These are phyloP conservation scores for Homarus americanus DNA, from an alignment of 1,140 invertebrate species.

Conservation along the genomic window DNA sequence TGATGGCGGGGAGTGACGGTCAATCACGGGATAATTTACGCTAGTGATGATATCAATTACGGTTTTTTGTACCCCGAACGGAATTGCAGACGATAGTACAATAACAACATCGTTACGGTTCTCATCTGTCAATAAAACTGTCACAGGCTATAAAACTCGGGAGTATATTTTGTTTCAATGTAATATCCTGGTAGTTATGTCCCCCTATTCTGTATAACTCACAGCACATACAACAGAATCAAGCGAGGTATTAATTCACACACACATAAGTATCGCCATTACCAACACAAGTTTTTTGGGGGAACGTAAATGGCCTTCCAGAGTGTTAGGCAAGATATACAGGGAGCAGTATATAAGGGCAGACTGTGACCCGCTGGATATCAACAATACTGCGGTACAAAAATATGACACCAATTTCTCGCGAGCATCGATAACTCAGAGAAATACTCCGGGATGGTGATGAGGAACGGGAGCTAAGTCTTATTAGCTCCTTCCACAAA, in stretches of 20 bases:
- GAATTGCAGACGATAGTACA: not conserved
- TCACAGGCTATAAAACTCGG: no score
- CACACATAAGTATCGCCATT: not conserved
- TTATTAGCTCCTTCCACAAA: no score
- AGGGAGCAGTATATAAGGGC: not conserved
- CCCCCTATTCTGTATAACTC: no score
- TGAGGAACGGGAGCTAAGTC: not conserved
- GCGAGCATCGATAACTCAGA: not conserved
- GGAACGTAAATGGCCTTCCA: not conserved
- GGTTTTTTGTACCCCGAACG: not conserved
- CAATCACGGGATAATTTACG: no score
- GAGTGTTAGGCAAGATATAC: conserved; percentile 9
- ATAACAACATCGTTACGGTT: not conserved
- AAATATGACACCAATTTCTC: not conserved
- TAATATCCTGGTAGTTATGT: no score
- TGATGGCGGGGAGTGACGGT: not conserved
- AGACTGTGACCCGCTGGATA: not conserved
- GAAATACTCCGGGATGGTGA: not conserved
- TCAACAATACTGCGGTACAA: not conserved
- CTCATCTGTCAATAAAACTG: no score
- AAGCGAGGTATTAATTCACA: not conserved
- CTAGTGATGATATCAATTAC: not conserved
- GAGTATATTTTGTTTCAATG: no score
- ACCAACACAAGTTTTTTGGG: not conserved
- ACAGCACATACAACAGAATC: not conserved